Conservation (phyloP, 2,888 invertebrate genomes). For the Trissoscelio sp. region DNA sequence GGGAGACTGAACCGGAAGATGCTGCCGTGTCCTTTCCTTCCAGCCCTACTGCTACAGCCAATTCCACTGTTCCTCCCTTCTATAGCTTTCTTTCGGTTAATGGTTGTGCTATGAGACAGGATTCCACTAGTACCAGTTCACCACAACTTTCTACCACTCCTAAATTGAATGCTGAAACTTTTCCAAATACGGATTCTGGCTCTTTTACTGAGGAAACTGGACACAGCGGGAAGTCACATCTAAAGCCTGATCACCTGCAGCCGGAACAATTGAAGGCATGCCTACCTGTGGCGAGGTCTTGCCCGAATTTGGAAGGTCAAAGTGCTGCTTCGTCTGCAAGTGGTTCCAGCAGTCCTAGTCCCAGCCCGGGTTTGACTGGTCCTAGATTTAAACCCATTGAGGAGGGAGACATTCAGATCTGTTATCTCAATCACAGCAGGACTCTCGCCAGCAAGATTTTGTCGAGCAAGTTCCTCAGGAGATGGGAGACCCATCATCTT, state of each 20-base stretch:
- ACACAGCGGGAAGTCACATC: conserved; percentile 33
- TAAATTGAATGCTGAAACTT: conserved; percentile 55
- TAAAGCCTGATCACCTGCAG: conserved; percentile 76
- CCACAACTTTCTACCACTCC: conserved; percentile 78
- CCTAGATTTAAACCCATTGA: conserved; percentile 88
- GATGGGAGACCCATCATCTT: conserved; percentile 91
- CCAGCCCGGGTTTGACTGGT: conserved; percentile 83
- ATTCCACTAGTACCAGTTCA: conserved; percentile 82
- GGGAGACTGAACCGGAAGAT: conserved; percentile 84
- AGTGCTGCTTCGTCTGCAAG: conserved; percentile 86
- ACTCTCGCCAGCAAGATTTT: conserved; percentile 92
- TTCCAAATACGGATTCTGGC: conserved; percentile 40
- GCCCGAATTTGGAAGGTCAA: conserved; percentile 84
- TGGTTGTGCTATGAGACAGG: conserved; percentile 84
- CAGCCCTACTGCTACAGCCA: conserved; percentile 78
- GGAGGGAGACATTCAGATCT: conserved; percentile 90
- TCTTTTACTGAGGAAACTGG: conserved; percentile 51
- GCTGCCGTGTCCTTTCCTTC: conserved; percentile 82
- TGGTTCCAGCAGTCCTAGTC: conserved; percentile 83
- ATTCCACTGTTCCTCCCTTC: conserved; percentile 80
- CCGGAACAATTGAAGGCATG: conserved; percentile 70
- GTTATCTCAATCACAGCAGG: conserved; percentile 90
- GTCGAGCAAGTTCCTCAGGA: conserved; percentile 89
- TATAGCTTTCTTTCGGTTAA: conserved; percentile 83
- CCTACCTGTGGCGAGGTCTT: conserved; percentile 84